These are phyloP conservation scores for Gymnogyps californianus DNA, from an alignment of 2,113 vertebrate species.

Conservation along the genomic window DNA sequence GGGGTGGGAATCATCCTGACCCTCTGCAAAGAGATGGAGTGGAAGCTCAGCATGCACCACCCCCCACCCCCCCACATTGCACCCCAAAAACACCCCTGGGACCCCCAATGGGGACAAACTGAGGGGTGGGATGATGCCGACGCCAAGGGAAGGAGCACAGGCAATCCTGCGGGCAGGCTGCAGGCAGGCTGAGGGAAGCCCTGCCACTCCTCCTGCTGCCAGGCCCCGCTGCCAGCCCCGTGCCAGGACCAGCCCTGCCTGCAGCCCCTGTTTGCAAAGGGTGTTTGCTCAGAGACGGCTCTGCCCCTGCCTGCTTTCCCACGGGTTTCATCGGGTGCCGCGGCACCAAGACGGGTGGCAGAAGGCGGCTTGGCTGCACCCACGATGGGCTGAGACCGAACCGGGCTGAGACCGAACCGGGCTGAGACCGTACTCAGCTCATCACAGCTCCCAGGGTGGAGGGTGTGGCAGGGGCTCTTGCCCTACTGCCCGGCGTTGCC, in stretches of 20 bases:
- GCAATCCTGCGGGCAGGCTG: neutral
- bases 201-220: neutral
- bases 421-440: neutral
- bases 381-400: accelerated
- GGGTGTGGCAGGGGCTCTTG: neutral
- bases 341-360: accelerated
- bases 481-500: neutral
- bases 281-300: neutral
- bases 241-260: neutral
- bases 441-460: neutral
- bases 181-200: neutral
- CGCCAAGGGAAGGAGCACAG: accelerated
- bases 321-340: neutral
- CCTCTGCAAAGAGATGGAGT: neutral
- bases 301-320: neutral
- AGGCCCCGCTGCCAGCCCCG: neutral
- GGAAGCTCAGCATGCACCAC: neutral
- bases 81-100: neutral
- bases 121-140: neutral
- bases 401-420: neutral
- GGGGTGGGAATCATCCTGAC: neutral
- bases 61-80: accelerated
- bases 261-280: neutral
- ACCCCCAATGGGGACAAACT: accelerated
- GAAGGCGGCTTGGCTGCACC: neutral